Evolutionary conservation across 1,140 invertebrate genomes (phyloP).

Genomic region (Venustaconcha ellipsiformis): DNA sequence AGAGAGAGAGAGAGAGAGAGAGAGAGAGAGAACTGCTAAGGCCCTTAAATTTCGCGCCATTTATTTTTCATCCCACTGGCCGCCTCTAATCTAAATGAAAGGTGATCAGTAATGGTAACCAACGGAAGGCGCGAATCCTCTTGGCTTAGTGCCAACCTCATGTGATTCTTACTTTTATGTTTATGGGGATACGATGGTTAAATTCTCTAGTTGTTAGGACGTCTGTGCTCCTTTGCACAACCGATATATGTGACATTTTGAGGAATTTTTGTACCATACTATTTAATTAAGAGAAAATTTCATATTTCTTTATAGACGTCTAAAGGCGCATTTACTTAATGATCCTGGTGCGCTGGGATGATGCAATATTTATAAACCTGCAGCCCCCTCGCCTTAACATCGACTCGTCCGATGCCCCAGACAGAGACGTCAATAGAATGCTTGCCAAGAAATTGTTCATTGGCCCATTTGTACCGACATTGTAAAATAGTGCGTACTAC

Average conservation of each 20-base stretch:
- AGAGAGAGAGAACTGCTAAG: too few species aligned
- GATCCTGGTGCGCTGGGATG: too few species aligned
- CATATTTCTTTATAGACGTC: too few species aligned
- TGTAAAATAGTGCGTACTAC: conserved; percentile 20
- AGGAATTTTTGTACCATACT: background rate
- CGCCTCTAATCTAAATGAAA: conserved; percentile 21
- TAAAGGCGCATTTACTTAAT: too few species aligned
- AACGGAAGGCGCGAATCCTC: conserved; percentile 36
- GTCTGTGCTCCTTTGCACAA: background rate
- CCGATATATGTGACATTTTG: background rate
- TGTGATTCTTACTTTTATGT: conserved; percentile 5
- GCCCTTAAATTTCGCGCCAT: too few species aligned
- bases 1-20: too few species aligned
- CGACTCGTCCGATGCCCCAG: conserved; percentile 38
- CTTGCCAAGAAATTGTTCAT: conserved; percentile 47
- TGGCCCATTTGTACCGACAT: conserved; percentile 22
- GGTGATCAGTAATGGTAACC: conserved; percentile 37
- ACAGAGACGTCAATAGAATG: conserved; percentile 53
- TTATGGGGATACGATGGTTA: too few species aligned
- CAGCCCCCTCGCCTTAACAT: conserved; percentile 13
- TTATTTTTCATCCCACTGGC: background rate
- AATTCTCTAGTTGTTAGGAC: too few species aligned
- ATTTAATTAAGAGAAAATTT: too few species aligned
- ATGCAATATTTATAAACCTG: background rate
- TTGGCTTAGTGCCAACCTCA: conserved; percentile 38